Percentiles rank a stretch among this genome's conserved stretches.
Conservation (phyloP, 1,140 invertebrate genomes). For the Bilobella aurantiaca region DNA sequence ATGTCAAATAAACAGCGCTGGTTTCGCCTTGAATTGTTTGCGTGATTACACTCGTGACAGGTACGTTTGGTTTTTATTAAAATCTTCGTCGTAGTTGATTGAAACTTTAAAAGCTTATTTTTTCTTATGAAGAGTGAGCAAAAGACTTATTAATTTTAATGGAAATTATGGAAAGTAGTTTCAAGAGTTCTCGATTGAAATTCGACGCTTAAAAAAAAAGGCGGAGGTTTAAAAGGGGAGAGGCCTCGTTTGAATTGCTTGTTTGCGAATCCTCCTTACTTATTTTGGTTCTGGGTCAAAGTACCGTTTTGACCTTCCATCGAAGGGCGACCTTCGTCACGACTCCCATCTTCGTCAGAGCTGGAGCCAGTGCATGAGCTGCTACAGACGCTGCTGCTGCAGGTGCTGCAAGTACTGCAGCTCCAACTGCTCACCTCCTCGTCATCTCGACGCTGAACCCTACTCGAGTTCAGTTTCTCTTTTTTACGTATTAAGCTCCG, state of each 20-base stretch:
- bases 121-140: no score
- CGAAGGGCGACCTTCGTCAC: neutral
- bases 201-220: neutral
- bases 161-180: no score
- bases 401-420: slow-evolving; percentile 1
- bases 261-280: no score
- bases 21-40: no score
- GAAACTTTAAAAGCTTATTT: no score
- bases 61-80: no score
- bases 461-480: slow-evolving; percentile 12
- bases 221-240: neutral
- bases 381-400: neutral
- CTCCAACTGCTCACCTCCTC: neutral
- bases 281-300: neutral
- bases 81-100: no score
- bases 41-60: no score
- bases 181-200: no score
- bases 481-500: slow-evolving; percentile 44
- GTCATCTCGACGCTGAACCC: slow-evolving; percentile 30
- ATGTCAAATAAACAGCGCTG: no score
- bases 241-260: neutral
- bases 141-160: no score
- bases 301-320: neutral
- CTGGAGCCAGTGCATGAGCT: neutral
- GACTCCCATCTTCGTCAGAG: neutral